A percentile compares a stretch with the other conserved stretches of the same genome.
phyloP scores from a whole-genome alignment of 2,797 vertebrate species.

The Anabacerthia variegaticeps region DNA sequence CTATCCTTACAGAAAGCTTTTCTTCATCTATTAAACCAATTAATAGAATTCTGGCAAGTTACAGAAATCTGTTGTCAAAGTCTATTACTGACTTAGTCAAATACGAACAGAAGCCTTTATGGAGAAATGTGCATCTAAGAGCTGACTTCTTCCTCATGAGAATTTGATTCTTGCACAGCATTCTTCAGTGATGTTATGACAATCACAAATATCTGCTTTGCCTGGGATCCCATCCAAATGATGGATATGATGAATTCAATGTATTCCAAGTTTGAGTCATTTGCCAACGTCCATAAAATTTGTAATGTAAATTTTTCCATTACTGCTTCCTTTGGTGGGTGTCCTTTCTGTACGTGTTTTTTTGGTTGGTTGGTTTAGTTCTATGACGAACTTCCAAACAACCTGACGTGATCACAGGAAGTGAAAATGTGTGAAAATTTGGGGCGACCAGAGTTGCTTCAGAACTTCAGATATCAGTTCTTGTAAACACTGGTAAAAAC shows the following conservation, averaged over 20 bases:
- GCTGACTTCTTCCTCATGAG: constrained; percentile 67
- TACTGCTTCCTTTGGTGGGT: not conserved
- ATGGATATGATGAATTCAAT: constrained; percentile 83
- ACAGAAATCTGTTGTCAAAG: not conserved
- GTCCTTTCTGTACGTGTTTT: fast-evolving
- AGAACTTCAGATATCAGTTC: not conserved
- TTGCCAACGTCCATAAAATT: constrained; percentile 76
- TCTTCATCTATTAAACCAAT: not conserved
- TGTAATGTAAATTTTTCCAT: constrained; percentile 75
- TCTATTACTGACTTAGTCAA: not conserved
- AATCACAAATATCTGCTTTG: constrained; percentile 83
- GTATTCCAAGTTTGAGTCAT: constrained; percentile 82
- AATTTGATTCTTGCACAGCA: constrained; percentile 82
- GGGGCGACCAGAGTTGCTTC: not conserved
- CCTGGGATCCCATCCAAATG: constrained; percentile 81
- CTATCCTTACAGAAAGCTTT: not conserved
- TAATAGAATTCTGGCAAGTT: not conserved
- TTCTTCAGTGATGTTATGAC: constrained; percentile 84
- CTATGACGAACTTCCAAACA: not conserved
- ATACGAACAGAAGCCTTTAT: not conserved
- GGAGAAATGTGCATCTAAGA: not conserved
- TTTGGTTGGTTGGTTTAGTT: not conserved
- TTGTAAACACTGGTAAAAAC: not conserved
- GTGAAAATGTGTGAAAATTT: not conserved
- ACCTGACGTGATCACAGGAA: not conserved